Percentiles rank a stretch among this genome's conserved stretches.
phyloP scores from a whole-genome alignment of 2,888 invertebrate species.

The Philereme vetulata region DNA sequence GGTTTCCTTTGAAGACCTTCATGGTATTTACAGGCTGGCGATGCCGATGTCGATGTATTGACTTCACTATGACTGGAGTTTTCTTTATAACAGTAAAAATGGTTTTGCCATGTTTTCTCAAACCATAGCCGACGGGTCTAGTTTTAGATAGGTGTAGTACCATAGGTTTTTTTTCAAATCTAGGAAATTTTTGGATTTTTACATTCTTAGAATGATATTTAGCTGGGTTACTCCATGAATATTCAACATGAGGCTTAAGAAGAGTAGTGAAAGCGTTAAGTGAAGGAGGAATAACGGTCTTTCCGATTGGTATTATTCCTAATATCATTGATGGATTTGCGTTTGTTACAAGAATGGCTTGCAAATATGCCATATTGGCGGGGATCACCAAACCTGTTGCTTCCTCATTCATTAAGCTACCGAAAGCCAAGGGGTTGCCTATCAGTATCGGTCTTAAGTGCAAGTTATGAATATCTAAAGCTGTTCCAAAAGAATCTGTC shows the following conservation, averaged over 20 bases:
- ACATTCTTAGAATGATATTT: not conserved
- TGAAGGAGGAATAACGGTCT: constrained; percentile 34
- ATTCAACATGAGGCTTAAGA: not conserved
- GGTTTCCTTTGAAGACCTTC: not conserved
- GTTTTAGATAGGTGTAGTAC: not conserved
- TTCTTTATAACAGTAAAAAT: constrained; percentile 3
- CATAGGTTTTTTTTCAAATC: not conserved
- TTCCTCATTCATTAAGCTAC: constrained; percentile 25
- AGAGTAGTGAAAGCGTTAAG: constrained; percentile 7
- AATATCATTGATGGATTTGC: constrained; percentile 54
- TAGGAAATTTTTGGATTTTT: not conserved
- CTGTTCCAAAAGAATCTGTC: constrained; percentile 46
- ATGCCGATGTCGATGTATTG: not conserved
- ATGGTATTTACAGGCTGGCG: not conserved
- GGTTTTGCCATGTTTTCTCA: constrained; percentile 2
- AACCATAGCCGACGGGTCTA: not conserved
- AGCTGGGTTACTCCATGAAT: not conserved
- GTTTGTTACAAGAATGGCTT: constrained; percentile 55
- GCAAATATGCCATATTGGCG: constrained; percentile 46
- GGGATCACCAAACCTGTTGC: constrained; percentile 8
- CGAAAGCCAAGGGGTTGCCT: constrained; percentile 48
- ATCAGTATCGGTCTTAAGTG: constrained; percentile 57
- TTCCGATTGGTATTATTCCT: constrained; percentile 59
- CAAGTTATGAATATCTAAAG: constrained; percentile 48
- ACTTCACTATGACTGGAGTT: not conserved